Conservation (phyloP, 2,113 vertebrate genomes). For the Australoheros scitulus region DNA sequence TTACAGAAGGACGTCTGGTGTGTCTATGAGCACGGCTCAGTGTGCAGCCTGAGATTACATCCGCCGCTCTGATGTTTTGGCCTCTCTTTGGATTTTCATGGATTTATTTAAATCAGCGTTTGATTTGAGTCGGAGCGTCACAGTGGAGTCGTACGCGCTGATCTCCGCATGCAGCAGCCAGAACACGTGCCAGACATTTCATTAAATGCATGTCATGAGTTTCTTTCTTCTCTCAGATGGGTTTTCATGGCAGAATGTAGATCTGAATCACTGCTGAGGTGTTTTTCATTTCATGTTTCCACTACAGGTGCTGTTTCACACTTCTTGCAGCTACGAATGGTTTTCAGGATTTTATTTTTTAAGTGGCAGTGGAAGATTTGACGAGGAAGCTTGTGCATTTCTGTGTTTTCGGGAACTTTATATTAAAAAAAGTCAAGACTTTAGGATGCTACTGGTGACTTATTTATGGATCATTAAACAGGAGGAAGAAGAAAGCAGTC, state of each 20-base stretch:
- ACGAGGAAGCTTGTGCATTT: not conserved
- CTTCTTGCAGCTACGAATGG: not conserved
- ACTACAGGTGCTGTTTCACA: not conserved
- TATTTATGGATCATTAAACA: not conserved
- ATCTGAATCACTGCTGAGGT: not conserved
- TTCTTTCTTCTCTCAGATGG: not conserved
- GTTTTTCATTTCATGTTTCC: not conserved
- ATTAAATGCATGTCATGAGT: not conserved
- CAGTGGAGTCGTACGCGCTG: not conserved
- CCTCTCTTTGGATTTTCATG: not conserved
- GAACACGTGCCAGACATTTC: not conserved
- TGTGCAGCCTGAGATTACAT: not conserved
- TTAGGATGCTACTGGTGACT: not conserved
- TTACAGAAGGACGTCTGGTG: not conserved
- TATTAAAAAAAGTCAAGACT: not conserved
- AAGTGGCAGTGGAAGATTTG: not conserved
- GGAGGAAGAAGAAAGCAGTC: too few relatives aligned
- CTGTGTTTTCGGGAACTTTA: too few relatives aligned
- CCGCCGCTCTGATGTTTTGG: not conserved
- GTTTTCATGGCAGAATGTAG: not conserved
- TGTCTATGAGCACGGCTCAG: not conserved
- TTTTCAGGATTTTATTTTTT: not conserved
- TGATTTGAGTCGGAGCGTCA: not conserved
- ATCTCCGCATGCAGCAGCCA: not conserved
- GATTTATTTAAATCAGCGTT: constrained; percentile 8